Evolutionary conservation across 2,888 invertebrate genomes (phyloP), one percentile per base, ranked within the genome.

Genomic region (Hecatera dysodea): DNA sequence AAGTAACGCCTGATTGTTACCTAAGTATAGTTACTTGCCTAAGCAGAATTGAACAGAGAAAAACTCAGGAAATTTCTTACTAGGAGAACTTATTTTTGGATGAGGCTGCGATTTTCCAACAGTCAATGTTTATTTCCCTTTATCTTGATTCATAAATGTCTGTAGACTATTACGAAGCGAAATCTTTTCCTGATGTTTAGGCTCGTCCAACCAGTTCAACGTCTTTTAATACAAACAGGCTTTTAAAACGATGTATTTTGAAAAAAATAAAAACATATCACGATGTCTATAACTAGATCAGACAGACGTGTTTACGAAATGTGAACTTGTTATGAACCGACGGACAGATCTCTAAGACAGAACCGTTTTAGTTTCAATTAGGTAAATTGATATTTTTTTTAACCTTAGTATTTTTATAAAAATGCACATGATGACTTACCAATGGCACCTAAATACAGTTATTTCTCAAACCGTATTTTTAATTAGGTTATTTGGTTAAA

Each of bases 401-500:
- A n/a, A n/a, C n/a, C n/a, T n/a, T n/a, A n/a, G n/a, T n/a, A n/a
- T n/a, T n/a, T n/a, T n/a, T n/a, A n/a, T n/a, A n/a, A n/a, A n/a
- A n/a, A n/a, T n/a, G n/a, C n/a, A n/a, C n/a, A n/a, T 39, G 15
- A 62, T 70, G 71, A 42, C 24, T 59, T 69, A 56, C 44, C 44
- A 63, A 71, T 57, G 15, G 24, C n/a, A n/a, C n/a, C n/a, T 22
- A 27, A 24, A 29, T 39, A 42, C 24, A 27, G 27, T n/a, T 6
- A 52, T 36, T 55, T 22, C 24, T 50, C 12, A 36, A 72, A 71
- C 46, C 36, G 57, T 77, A 29, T 53, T 46, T 19, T 1, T 4
- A 53, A 53, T 15, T 19, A 39, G 59, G 53, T 77, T 48, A 59
- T n/a, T n/a, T n/a, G 44, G 44, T 67, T 12, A 44, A 39, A 27